These are phyloP conservation scores for Hypsopygia costalis DNA, from an alignment of 2,888 invertebrate species.

Conservation along the genomic window DNA sequence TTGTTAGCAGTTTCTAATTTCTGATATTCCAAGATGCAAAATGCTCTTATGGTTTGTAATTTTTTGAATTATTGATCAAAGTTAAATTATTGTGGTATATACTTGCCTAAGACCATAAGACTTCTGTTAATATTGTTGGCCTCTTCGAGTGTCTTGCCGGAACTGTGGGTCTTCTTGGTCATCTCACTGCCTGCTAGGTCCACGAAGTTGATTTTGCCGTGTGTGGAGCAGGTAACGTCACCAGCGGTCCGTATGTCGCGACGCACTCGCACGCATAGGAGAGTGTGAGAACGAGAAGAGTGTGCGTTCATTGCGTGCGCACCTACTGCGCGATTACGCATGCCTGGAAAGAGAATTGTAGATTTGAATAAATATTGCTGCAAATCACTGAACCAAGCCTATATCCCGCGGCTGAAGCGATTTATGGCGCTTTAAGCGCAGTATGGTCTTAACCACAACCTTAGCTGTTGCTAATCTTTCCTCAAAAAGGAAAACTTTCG, in stretches of 20 bases:
- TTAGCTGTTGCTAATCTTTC: no score
- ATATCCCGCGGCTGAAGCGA: no score
- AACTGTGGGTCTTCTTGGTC: constrained; percentile 94
- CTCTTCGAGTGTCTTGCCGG: constrained; percentile 93
- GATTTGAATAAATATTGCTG: no score
- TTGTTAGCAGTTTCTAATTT: no score
- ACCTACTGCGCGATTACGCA: constrained; percentile 94
- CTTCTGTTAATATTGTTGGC: constrained; percentile 98
- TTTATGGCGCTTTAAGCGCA: no score
- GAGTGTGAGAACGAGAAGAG: constrained; percentile 95
- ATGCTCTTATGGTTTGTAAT: no score
- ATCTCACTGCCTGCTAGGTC: constrained; percentile 98
- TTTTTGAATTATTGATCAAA: no score
- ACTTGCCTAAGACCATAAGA: constrained; percentile 93
- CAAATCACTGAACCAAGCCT: no score
- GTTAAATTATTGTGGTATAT: no score
- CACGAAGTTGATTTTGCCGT: constrained; percentile 97
- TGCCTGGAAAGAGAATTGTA: constrained; percentile 77
- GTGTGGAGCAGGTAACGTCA: constrained; percentile 92
- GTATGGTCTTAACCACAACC: no score
- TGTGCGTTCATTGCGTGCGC: constrained; percentile 96
- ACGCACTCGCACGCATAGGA: constrained; percentile 94
- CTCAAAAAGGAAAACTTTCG: no score
- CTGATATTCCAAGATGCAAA: no score
- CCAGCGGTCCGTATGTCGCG: constrained; percentile 90